Conservation (phyloP, 2,888 invertebrate species). For the Craniophora ligustri region DNA sequence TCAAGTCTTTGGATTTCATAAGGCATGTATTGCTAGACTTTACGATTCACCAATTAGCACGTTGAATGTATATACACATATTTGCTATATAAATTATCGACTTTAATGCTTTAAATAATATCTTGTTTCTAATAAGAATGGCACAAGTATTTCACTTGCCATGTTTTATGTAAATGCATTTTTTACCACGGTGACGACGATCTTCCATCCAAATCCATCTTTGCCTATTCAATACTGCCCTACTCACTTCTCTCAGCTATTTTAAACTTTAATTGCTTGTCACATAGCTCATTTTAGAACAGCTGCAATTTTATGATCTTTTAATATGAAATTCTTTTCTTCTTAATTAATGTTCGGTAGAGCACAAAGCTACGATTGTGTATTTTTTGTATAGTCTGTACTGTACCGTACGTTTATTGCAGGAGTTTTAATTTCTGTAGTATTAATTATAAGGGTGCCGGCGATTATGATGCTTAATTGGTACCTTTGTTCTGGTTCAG, state of each 20-base stretch:
- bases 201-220: slow-evolving; percentile 59
- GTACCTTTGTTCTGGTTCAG: slow-evolving; percentile 74
- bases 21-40: neutral
- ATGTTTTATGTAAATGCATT: slow-evolving; percentile 26
- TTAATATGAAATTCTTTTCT: slow-evolving; percentile 68
- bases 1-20: neutral
- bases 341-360: slow-evolving; percentile 84
- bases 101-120: neutral
- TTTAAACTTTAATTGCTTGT: slow-evolving; percentile 49
- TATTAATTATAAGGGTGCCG: slow-evolving; percentile 81
- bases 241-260: slow-evolving; percentile 29
- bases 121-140: neutral
- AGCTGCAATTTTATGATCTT: slow-evolving; percentile 58
- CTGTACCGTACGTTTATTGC: slow-evolving; percentile 71
- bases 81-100: too few species aligned
- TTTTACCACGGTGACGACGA: slow-evolving; percentile 63
- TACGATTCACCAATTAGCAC: neutral
- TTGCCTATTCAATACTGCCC: slow-evolving; percentile 56
- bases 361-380: slow-evolving; percentile 81
- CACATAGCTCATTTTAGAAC: slow-evolving; percentile 56
- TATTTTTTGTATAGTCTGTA: slow-evolving; percentile 73
- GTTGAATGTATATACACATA: neutral
- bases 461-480: slow-evolving; percentile 81
- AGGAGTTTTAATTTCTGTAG: slow-evolving; percentile 80
- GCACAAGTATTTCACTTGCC: too few species aligned